Conservation (phyloP, 1,140 invertebrate genomes). For the Caenorhabditis inopinata region DNA sequence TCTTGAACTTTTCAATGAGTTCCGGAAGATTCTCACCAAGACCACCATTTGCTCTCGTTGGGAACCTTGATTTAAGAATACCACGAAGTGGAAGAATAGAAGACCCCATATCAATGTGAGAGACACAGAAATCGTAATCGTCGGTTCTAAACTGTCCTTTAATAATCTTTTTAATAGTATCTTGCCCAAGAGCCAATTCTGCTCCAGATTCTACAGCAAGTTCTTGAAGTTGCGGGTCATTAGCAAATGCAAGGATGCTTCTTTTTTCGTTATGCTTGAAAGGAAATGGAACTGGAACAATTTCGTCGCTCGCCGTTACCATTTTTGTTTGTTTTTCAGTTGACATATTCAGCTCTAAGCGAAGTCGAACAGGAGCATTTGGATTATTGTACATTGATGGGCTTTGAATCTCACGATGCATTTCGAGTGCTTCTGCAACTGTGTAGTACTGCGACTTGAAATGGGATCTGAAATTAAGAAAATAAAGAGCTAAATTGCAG, state of each 20-base stretch:
- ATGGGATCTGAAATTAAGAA: constrained; percentile 15
- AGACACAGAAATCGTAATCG: constrained; percentile 65
- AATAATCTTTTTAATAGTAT: constrained; percentile 65
- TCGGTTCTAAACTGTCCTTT: constrained; percentile 64
- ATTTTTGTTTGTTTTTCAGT: constrained; percentile 66
- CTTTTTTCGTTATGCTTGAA: constrained; percentile 63
- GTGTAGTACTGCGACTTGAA: constrained; percentile 59
- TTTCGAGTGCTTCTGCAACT: constrained; percentile 55
- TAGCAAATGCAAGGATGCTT: constrained; percentile 62
- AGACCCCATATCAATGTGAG: constrained; percentile 58
- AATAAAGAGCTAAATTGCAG: neutral
- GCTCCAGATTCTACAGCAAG: constrained; percentile 57
- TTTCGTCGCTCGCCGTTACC: constrained; percentile 55
- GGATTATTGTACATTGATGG: constrained; percentile 63
- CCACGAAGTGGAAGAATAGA: constrained; percentile 59
- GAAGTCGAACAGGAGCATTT: constrained; percentile 57
- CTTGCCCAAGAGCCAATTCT: constrained; percentile 62
- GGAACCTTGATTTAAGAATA: constrained; percentile 60
- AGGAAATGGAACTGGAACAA: constrained; percentile 60
- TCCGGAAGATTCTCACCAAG: constrained; percentile 57
- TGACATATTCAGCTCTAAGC: constrained; percentile 63
- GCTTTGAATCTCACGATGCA: constrained; percentile 57
- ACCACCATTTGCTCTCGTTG: constrained; percentile 60
- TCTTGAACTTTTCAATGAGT: constrained; percentile 58
- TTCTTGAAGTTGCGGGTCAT: constrained; percentile 50